phyloP scores from a whole-genome alignment of 2,888 invertebrate genomes.

The Parochlus steinenii region DNA sequence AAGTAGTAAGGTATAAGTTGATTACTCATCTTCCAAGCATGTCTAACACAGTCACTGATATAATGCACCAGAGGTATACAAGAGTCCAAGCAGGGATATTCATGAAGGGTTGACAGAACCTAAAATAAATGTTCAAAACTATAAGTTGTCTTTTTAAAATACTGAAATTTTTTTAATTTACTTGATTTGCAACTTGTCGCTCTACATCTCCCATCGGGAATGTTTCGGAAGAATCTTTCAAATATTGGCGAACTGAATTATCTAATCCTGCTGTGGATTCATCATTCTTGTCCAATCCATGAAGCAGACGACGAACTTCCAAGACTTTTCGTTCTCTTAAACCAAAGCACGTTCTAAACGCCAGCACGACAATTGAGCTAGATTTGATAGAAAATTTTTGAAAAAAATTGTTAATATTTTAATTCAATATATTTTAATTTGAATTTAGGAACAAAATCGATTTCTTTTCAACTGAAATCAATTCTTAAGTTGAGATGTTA shows the following conservation, averaged over 20 bases:
- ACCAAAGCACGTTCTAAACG: slow-evolving; percentile 53
- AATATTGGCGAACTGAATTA: slow-evolving; percentile 42
- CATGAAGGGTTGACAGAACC: slow-evolving; percentile 78
- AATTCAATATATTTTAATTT: no score
- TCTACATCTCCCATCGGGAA: slow-evolving; percentile 54
- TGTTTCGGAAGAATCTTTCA: slow-evolving; percentile 50
- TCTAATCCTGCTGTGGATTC: slow-evolving; percentile 33
- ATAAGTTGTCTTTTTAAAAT: no score
- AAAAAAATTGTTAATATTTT: no score
- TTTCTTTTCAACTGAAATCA: no score
- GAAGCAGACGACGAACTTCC: slow-evolving; percentile 49
- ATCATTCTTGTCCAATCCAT: slow-evolving; percentile 26
- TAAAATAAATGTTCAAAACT: no score
- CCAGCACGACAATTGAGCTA: slow-evolving; percentile 40
- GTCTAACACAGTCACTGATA: slow-evolving; percentile 62
- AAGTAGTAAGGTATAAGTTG: slow-evolving; percentile 49
- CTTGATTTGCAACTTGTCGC: slow-evolving; percentile 46
- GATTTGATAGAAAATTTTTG: no score
- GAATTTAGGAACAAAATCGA: no score
- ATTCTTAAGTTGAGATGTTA: no score
- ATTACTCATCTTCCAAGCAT: slow-evolving; percentile 76
- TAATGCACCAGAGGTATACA: slow-evolving; percentile 66
- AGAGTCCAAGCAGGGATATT: slow-evolving; percentile 74
- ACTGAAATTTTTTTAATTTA: no score
- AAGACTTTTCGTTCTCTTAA: slow-evolving; percentile 55